A percentile compares a stretch with the other conserved stretches of the same genome.
phyloP scores from a whole-genome alignment of 2,888 invertebrate genomes.

The Leucophenga maculata region DNA sequence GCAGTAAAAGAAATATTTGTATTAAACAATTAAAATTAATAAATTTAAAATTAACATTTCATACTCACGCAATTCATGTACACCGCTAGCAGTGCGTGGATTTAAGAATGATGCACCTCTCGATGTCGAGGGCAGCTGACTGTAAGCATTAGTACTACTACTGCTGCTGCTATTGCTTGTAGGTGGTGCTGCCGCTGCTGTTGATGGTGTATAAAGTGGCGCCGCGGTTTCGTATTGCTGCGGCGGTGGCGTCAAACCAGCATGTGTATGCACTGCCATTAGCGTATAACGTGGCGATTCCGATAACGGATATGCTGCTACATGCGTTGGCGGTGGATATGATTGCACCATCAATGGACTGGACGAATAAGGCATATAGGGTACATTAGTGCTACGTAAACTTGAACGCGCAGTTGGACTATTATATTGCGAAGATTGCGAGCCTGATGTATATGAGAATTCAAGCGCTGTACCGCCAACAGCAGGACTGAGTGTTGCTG shows the following conservation, averaged over 20 bases:
- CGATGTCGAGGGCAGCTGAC: constrained; percentile 61
- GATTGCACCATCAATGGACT: constrained; percentile 68
- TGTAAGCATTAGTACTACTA: constrained; percentile 33
- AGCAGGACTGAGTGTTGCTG: constrained; percentile 68
- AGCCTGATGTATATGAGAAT: constrained; percentile 57
- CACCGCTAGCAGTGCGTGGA: constrained; percentile 43
- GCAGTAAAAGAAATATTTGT: constrained; percentile 27
- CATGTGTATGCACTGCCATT: constrained; percentile 34
- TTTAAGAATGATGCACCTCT: constrained; percentile 41
- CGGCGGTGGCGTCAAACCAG: constrained; percentile 42
- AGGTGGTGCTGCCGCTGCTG: constrained; percentile 26
- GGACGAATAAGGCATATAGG: constrained; percentile 67
- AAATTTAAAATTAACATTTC: background rate
- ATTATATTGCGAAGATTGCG: constrained; percentile 62
- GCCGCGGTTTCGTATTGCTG: constrained; percentile 29
- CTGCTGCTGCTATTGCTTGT: background rate
- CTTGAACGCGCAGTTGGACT: constrained; percentile 63
- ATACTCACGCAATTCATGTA: constrained; percentile 64
- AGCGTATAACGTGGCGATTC: constrained; percentile 63
- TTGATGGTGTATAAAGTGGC: constrained; percentile 32
- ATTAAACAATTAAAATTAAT: background rate
- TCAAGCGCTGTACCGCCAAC: constrained; percentile 51
- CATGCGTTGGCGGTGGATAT: constrained; percentile 67
- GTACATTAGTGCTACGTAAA: constrained; percentile 60
- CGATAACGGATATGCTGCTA: constrained; percentile 53